phyloP scores from a whole-genome alignment of 1,140 invertebrate genomes.

The Pachyrhynchus sulphureomaculatus region DNA sequence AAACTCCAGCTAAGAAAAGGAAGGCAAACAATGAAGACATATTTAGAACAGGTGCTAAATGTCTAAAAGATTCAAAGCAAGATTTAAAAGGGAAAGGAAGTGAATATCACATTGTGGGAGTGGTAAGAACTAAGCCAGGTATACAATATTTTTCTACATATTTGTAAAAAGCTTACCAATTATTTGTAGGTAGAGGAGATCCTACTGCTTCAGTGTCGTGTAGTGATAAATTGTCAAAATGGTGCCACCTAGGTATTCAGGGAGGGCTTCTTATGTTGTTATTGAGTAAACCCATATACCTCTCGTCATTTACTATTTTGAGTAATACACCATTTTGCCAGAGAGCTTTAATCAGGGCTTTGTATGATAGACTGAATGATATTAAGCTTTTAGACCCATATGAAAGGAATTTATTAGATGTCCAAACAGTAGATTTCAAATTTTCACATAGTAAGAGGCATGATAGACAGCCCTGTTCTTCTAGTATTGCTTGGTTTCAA shows the following conservation, averaged over 20 bases:
- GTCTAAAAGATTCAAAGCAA: slow-evolving; percentile 59
- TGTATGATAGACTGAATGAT: slow-evolving; percentile 55
- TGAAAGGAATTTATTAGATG: slow-evolving; percentile 41
- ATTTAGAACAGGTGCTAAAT: slow-evolving; percentile 87
- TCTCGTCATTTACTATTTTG: slow-evolving; percentile 72
- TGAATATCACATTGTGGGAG: slow-evolving; percentile 71
- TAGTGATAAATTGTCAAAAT: slow-evolving; percentile 90
- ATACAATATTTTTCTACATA: not conserved
- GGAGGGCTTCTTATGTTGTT: slow-evolving; percentile 76
- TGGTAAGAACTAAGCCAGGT: slow-evolving; percentile 88
- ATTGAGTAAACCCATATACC: slow-evolving; percentile 66
- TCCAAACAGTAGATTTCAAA: slow-evolving; percentile 45
- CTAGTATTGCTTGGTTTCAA: slow-evolving; percentile 62
- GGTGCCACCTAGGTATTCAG: slow-evolving; percentile 82
- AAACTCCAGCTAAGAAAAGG: slow-evolving; percentile 45
- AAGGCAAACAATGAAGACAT: slow-evolving; percentile 61
- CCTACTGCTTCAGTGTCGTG: slow-evolving; percentile 87
- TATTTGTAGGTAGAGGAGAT: slow-evolving; percentile 66
- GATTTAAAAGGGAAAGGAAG: slow-evolving; percentile 60
- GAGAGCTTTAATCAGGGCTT: slow-evolving; percentile 66
- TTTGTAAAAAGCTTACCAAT: not conserved
- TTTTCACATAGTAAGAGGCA: slow-evolving; percentile 55
- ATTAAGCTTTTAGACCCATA: slow-evolving; percentile 43
- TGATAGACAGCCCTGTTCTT: slow-evolving; percentile 57
- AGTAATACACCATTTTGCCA: slow-evolving; percentile 64